These are phyloP conservation scores for roundworm (Caenorhabditis elegans) DNA, from an alignment of 1,140 invertebrate genomes.

Conservation along the genomic window DNA sequence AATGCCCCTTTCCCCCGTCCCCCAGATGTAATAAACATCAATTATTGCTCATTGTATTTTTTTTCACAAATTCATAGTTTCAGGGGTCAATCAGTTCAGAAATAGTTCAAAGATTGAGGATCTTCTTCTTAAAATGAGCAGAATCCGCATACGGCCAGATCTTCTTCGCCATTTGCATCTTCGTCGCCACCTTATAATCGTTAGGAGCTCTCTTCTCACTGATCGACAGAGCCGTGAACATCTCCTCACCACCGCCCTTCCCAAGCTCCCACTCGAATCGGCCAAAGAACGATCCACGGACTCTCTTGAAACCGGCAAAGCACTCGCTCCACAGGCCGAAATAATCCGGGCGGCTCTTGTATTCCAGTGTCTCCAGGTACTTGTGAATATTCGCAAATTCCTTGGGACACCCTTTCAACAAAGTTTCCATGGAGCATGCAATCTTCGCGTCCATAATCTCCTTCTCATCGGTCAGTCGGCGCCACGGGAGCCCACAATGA, in stretches of 20 bases:
- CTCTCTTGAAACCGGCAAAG: constrained; percentile 41
- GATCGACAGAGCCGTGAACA: constrained; percentile 39
- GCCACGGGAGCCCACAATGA: constrained; percentile 55
- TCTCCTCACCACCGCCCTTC: constrained; percentile 10
- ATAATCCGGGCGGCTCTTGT: constrained; percentile 55
- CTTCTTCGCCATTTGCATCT: constrained; percentile 12
- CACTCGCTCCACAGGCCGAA: constrained; percentile 48
- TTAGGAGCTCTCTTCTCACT: constrained; percentile 41
- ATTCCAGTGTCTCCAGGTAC: constrained; percentile 49
- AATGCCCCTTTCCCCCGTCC: neutral
- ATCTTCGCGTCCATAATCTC: constrained; percentile 43
- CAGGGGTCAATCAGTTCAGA: no score
- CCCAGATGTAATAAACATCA: neutral
- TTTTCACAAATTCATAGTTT: no score
- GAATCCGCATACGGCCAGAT: neutral
- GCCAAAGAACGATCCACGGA: constrained; percentile 40
- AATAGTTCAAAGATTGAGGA: neutral
- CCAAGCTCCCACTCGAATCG: constrained; percentile 47
- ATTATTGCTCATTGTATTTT: no score
- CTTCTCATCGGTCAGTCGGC: constrained; percentile 44
- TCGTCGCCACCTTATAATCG: neutral
- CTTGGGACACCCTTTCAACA: constrained; percentile 47
- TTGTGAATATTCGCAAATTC: constrained; percentile 52
- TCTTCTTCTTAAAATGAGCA: neutral
- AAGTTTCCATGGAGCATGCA: neutral